Percentiles rank a stretch among this genome's conserved stretches.
These are phyloP conservation scores for Tachysurus vachellii DNA, from an alignment of 2,113 vertebrate species.

Conservation along the genomic window DNA sequence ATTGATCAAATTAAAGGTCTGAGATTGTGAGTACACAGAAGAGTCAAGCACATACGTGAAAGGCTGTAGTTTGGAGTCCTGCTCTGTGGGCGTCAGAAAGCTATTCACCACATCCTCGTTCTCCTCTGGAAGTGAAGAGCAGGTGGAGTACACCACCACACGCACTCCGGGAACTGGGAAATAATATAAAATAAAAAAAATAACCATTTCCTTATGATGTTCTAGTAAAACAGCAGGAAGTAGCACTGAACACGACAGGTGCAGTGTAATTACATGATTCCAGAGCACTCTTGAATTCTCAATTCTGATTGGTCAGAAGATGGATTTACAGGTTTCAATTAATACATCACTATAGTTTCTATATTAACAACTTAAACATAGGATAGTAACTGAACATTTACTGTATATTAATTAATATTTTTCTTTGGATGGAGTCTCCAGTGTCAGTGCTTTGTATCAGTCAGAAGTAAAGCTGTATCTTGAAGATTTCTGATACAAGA, in stretches of 20 bases:
- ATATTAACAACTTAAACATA: neutral
- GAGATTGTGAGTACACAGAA: slow-evolving; percentile 10
- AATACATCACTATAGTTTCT: neutral
- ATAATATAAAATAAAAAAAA: neutral
- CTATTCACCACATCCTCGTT: slow-evolving; percentile 80
- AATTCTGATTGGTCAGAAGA: slow-evolving; percentile 9
- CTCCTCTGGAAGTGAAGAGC: slow-evolving; percentile 83
- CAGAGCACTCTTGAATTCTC: neutral
- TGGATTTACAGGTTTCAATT: neutral
- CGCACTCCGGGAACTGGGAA: slow-evolving; percentile 77
- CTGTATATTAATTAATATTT: neutral
- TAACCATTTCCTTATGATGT: neutral
- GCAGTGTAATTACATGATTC: neutral
- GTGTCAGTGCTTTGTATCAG: neutral
- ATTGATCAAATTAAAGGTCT: neutral
- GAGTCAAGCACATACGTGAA: slow-evolving; percentile 75
- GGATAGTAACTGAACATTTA: neutral
- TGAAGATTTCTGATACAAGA: neutral
- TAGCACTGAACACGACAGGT: neutral
- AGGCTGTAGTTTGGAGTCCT: slow-evolving; percentile 63
- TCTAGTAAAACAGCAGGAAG: neutral
- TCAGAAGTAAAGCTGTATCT: neutral
- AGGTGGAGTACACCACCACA: slow-evolving; percentile 85
- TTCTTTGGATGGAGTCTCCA: neutral
- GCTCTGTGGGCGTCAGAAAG: slow-evolving; percentile 69